Conservation (phyloP, 2,113 vertebrate species). For the Marcusenius ussheri region DNA sequence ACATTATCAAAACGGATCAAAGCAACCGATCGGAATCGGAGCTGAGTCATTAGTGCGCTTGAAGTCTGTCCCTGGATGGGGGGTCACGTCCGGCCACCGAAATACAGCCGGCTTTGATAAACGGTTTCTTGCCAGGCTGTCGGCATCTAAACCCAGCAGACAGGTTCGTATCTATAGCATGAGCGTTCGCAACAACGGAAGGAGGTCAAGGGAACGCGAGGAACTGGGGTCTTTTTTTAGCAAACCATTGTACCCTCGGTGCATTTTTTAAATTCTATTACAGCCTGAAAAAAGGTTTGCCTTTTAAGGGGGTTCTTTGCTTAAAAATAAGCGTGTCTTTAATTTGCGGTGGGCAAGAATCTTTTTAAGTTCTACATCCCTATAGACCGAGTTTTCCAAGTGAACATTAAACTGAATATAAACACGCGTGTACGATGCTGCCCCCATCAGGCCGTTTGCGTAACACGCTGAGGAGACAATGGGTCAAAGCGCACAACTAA, state of each 20-base stretch:
- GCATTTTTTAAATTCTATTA: background rate
- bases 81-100: conserved; percentile 26
- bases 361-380: background rate
- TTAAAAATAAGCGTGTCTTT: background rate
- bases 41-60: conserved; percentile 45
- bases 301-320: background rate
- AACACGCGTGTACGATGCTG: conserved; percentile 60
- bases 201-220: background rate
- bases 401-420: conserved; percentile 29
- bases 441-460: conserved; percentile 53
- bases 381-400: conserved; percentile 20
- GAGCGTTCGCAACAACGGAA: background rate
- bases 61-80: conserved; percentile 45
- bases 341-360: background rate
- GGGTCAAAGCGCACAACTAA: background rate
- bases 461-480: conserved; percentile 24
- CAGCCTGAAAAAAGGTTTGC: background rate
- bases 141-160: conserved; percentile 2
- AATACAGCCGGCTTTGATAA: conserved; percentile 42
- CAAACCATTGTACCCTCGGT: background rate
- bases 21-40: conserved; percentile 49
- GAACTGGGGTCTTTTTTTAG: background rate
- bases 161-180: background rate
- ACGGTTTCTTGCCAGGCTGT: conserved; percentile 30
- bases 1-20: conserved; percentile 35